Evolutionary conservation across 1,140 invertebrate genomes (phyloP).

Genomic region (Dreissena polymorpha): DNA sequence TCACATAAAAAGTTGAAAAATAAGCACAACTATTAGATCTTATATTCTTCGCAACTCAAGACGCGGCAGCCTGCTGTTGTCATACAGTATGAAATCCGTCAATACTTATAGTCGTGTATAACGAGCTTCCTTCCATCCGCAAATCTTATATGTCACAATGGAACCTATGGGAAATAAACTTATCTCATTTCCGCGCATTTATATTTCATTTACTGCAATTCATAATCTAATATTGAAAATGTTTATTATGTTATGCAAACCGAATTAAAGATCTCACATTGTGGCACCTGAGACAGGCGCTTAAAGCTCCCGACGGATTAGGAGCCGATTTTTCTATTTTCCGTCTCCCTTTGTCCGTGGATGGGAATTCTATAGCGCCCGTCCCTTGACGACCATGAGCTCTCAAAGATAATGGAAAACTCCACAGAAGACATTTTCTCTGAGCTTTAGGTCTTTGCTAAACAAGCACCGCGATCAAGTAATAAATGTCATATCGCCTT

Average conservation of each 20-base stretch:
- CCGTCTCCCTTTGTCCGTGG: constrained; percentile 16
- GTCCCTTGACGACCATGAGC: constrained; percentile 34
- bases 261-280: constrained; percentile 43
- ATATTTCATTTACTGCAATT: constrained; percentile 60
- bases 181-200: constrained; percentile 56
- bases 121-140: constrained; percentile 18
- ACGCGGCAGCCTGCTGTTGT: no score
- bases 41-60: no score
- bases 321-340: constrained; percentile 43
- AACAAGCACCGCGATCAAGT: neutral
- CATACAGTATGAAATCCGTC: neutral
- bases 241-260: constrained; percentile 59
- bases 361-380: constrained; percentile 14
- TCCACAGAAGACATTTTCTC: neutral
- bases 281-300: constrained; percentile 50
- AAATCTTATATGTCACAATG: constrained; percentile 54
- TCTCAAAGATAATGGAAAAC: neutral
- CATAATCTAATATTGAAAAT: constrained; percentile 56
- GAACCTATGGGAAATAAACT: constrained; percentile 49
- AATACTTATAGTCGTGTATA: constrained; percentile 35
- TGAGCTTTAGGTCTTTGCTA: neutral
- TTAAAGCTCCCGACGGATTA: constrained; percentile 11
- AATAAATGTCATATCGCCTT: neutral
- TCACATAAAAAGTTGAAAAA: no score
- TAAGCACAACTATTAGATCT: no score